A percentile compares a stretch with the other conserved stretches of the same genome.
phyloP scores from a whole-genome alignment of 1,140 invertebrate genomes.

The Ladona fulva region DNA sequence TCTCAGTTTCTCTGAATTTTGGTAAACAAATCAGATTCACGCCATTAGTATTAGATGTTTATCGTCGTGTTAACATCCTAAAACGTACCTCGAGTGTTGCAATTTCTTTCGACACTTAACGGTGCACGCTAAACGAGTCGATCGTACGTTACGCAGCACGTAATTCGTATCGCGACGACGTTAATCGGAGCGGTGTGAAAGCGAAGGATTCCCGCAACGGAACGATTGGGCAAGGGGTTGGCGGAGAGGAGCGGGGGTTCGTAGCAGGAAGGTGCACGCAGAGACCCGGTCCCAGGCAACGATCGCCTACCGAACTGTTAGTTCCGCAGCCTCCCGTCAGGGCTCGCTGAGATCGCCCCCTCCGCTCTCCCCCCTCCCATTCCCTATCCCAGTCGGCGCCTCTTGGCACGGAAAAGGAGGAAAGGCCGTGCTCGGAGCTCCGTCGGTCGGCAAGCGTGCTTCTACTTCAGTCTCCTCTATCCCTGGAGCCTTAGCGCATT shows the following conservation, averaged over 20 bases:
- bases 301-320: conserved; percentile 3
- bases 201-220: not conserved
- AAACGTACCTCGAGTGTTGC: too few relatives aligned
- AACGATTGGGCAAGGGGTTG: not conserved
- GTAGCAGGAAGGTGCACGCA: not conserved
- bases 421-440: not conserved
- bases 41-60: too few relatives aligned
- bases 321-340: not conserved
- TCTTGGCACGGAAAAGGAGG: not conserved
- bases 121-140: too few relatives aligned
- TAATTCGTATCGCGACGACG: too few relatives aligned
- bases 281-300: not conserved
- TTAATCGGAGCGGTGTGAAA: not conserved
- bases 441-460: not conserved
- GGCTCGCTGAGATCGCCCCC: not conserved
- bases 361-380: not conserved
- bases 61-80: too few relatives aligned
- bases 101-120: too few relatives aligned
- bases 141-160: too few relatives aligned
- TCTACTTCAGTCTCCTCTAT: not conserved
- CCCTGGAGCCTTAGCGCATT: too few relatives aligned
- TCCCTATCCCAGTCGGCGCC: not conserved
- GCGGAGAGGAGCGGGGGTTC: not conserved
- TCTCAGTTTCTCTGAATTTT: too few relatives aligned
- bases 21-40: too few relatives aligned